Percentiles rank a stretch among this genome's conserved stretches.
Evolutionary conservation across 2,113 vertebrate genomes (phyloP).

Genomic region (Cochlearius cochlearius): DNA sequence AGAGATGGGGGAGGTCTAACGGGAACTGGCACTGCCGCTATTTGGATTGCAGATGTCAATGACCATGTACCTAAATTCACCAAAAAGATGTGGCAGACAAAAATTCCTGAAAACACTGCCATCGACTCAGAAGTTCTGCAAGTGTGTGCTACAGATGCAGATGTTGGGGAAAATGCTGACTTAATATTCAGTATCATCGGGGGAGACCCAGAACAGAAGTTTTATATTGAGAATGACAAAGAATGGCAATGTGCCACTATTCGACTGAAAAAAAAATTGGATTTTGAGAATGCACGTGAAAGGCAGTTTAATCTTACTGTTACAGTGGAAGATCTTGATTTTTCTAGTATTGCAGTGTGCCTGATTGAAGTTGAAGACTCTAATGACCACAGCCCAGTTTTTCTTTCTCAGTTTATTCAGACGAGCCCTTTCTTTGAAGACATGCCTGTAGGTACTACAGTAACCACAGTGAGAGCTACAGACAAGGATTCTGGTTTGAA

Average conservation of each 20-base stretch:
- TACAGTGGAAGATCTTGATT: conserved; percentile 85
- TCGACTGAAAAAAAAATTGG: conserved; percentile 81
- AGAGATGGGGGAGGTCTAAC: conserved; percentile 85
- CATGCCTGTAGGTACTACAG: conserved; percentile 76
- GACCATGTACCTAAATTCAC: conserved; percentile 83
- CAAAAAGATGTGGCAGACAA: conserved; percentile 72
- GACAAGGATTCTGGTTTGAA: conserved; percentile 86
- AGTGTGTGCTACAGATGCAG: conserved; percentile 79
- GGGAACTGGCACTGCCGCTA: conserved; percentile 83
- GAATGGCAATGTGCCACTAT: conserved; percentile 80
- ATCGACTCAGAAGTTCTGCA: conserved; percentile 78
- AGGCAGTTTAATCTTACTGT: conserved; percentile 86
- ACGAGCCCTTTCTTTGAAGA: conserved; percentile 80
- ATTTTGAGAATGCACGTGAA: conserved; percentile 84
- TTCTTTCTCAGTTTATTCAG: conserved; percentile 79
- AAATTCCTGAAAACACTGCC: conserved; percentile 79
- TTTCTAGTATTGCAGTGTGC: conserved; percentile 81
- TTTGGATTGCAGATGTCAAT: conserved; percentile 81
- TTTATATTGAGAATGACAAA: conserved; percentile 81
- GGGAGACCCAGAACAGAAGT: conserved; percentile 87
- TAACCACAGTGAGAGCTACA: conserved; percentile 78
- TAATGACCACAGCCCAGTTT: conserved; percentile 87
- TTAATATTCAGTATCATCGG: conserved; percentile 82
- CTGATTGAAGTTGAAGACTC: conserved; percentile 86
- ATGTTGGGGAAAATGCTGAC: conserved; percentile 81